A percentile compares a stretch with the other conserved stretches of the same genome.
Conservation (phyloP, 2,888 invertebrate species). For the Oscheius myriophilus region DNA sequence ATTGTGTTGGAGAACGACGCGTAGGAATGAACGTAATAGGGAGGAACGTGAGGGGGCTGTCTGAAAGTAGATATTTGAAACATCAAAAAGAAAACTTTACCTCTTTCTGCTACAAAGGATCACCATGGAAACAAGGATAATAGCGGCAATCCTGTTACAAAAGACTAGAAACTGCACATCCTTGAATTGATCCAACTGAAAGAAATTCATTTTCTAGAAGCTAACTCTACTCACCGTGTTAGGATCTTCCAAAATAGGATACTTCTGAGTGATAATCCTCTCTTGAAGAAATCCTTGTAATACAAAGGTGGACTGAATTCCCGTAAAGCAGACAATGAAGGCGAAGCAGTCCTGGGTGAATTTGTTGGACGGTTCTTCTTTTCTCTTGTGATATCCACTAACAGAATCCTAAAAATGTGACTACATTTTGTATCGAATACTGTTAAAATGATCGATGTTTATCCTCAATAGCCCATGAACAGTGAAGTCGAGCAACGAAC, state of each 20-base stretch:
- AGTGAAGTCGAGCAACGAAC: too few species aligned
- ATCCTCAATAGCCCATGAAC: too few species aligned
- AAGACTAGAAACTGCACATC: conserved; percentile 98
- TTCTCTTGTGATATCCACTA: neutral
- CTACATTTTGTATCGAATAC: too few species aligned
- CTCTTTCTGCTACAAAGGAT: conserved; percentile 57
- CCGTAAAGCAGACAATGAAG: conserved; percentile 83
- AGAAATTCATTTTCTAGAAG: neutral
- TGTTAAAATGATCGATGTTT: neutral
- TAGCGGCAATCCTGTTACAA: conserved; percentile 89
- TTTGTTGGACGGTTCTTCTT: conserved; percentile 26
- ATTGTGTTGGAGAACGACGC: conserved; percentile 96
- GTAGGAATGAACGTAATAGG: conserved; percentile 92
- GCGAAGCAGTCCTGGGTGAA: conserved; percentile 32
- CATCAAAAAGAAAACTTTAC: too few species aligned
- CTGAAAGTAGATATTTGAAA: too few species aligned
- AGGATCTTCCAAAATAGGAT: conserved; percentile 62
- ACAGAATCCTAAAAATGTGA: neutral
- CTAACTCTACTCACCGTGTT: conserved; percentile 63
- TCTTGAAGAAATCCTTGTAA: conserved; percentile 93
- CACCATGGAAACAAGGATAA: conserved; percentile 79
- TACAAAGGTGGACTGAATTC: conserved; percentile 80
- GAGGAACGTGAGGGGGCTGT: conserved; percentile 82
- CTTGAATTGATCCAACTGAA: conserved; percentile 78
- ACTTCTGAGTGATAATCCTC: conserved; percentile 87